Evolutionary conservation across 1,140 invertebrate species (phyloP).

Genomic region (Bombyx mandarina): DNA sequence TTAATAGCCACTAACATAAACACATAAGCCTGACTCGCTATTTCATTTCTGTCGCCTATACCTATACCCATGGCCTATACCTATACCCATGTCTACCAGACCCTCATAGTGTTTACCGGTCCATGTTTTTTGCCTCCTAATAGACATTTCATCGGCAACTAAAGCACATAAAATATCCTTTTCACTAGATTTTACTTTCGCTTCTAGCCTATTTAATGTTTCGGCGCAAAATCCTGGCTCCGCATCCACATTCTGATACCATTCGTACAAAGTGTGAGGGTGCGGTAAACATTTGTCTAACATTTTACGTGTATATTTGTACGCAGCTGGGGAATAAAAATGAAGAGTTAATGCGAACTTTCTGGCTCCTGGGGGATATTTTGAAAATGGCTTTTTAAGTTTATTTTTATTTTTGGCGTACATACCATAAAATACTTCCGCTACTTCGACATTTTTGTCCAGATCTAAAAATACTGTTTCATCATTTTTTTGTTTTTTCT

Average conservation of each 20-base stretch:
- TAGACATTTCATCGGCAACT: constrained; percentile 28
- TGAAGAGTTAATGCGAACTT: constrained; percentile 18
- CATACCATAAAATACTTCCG: too few relatives aligned
- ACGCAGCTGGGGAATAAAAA: constrained; percentile 17
- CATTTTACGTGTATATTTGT: constrained; percentile 12
- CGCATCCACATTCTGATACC: constrained; percentile 13
- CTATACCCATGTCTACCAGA: constrained; percentile 27
- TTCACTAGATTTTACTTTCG: constrained; percentile 16
- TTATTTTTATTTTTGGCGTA: too few relatives aligned
- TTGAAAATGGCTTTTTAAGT: constrained; percentile 2
- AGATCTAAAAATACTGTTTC: too few relatives aligned
- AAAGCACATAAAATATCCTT: constrained; percentile 22
- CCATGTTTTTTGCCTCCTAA: constrained; percentile 13
- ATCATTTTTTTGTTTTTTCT: too few relatives aligned
- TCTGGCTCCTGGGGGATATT: constrained; percentile 9
- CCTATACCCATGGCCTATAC: neutral
- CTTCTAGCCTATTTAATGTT: constrained; percentile 14
- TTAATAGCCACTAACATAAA: too few relatives aligned
- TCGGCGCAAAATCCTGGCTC: constrained; percentile 17
- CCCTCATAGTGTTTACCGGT: constrained; percentile 14
- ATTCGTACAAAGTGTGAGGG: constrained; percentile 11
- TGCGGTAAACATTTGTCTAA: constrained; percentile 15
- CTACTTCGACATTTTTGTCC: too few relatives aligned
- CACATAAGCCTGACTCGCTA: too few relatives aligned
- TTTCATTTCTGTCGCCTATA: neutral